A percentile compares a stretch with the other conserved stretches of the same genome.
Conservation (phyloP, 1,140 invertebrate species). For the Melitaea cinxia region DNA sequence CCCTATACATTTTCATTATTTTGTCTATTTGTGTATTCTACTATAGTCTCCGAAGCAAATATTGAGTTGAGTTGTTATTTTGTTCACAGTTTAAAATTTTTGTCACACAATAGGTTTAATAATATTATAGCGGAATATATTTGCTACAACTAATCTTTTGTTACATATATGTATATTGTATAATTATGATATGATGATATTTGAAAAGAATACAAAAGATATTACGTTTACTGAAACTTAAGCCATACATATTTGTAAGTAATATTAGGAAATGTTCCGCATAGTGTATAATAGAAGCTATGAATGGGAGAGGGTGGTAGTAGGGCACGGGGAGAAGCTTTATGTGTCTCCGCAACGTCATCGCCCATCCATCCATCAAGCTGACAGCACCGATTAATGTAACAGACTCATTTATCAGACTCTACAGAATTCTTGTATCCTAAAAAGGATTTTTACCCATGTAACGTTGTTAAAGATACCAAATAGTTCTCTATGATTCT, state of each 20-base stretch:
- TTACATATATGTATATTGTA: too few species aligned
- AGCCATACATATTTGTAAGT: conserved; percentile 6
- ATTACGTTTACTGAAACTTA: too few species aligned
- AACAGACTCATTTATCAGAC: conserved; percentile 44
- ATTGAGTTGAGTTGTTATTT: too few species aligned
- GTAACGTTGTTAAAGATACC: conserved; percentile 41
- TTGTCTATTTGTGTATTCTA: too few species aligned
- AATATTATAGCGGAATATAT: too few species aligned
- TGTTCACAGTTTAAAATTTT: too few species aligned
- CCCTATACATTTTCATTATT: not conserved
- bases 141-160: too few species aligned
- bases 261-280: conserved; percentile 26
- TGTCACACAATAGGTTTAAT: too few species aligned
- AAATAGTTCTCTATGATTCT: not conserved
- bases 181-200: too few species aligned
- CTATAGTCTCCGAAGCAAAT: too few species aligned
- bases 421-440: conserved; percentile 55
- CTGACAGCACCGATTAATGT: conserved; percentile 70
- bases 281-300: conserved; percentile 25
- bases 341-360: conserved; percentile 64
- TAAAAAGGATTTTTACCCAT: conserved; percentile 47
- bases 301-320: conserved; percentile 48
- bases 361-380: conserved; percentile 63
- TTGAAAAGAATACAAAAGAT: too few species aligned
- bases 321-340: conserved; percentile 41